Evolutionary conservation across 2,113 vertebrate genomes (phyloP).

Genomic region (Pogonocichla stellata): DNA sequence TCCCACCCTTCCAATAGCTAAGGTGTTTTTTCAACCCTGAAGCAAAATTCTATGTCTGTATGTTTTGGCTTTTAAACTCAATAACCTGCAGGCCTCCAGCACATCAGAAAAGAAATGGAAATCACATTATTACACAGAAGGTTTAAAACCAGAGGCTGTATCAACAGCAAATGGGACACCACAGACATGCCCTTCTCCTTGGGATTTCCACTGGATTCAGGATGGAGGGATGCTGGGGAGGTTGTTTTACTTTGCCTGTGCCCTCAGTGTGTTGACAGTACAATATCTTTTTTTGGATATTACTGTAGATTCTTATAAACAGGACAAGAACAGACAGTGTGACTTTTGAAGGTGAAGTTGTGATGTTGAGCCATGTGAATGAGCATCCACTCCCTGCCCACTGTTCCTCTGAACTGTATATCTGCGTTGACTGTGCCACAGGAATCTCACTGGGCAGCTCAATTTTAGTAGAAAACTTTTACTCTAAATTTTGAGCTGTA

Average conservation of each 20-base stretch:
- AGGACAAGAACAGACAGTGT: too few relatives aligned
- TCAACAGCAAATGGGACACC: constrained; percentile 32
- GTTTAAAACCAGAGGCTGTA: constrained; percentile 48
- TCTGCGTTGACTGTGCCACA: not conserved
- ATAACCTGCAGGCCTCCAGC: constrained; percentile 14
- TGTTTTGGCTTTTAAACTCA: constrained; percentile 54
- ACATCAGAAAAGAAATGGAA: constrained; percentile 40
- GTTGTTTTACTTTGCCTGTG: constrained; percentile 6
- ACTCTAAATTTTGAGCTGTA: not conserved
- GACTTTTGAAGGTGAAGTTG: not conserved
- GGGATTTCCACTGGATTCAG: not conserved
- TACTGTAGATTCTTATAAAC: not conserved
- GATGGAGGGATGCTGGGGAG: constrained; percentile 32
- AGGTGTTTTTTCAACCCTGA: constrained; percentile 54
- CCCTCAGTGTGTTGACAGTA: not conserved
- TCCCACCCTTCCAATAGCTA: constrained; percentile 22
- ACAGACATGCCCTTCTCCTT: constrained; percentile 14
- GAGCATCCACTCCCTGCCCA: not conserved
- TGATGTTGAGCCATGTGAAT: not conserved
- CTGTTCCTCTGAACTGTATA: not conserved
- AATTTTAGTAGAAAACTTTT: not conserved
- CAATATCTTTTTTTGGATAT: not conserved
- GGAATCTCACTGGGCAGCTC: not conserved
- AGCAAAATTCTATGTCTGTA: constrained; percentile 15
- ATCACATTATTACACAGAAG: constrained; percentile 20